phyloP scores from a whole-genome alignment of 2,888 invertebrate species.

The Eurytoma adleriae region DNA sequence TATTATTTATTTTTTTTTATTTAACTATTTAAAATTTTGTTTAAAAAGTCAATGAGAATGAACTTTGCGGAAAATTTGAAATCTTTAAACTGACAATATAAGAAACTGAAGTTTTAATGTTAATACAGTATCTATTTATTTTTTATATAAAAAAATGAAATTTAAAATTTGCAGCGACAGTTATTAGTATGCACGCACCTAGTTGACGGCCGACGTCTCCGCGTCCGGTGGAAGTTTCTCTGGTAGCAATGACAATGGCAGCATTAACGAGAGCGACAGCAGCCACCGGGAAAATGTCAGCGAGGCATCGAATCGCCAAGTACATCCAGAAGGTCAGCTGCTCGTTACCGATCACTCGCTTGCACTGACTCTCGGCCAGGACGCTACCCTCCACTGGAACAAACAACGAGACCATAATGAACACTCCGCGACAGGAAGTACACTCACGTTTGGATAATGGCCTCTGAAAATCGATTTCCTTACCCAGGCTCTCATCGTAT shows the following conservation, averaged over 20 bases:
- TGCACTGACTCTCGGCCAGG: constrained; percentile 83
- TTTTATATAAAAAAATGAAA: background rate
- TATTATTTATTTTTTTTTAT: background rate
- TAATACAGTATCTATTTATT: too few species aligned
- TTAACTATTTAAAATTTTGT: too few species aligned
- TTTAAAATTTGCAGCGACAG: background rate
- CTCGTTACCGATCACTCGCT: constrained; percentile 80
- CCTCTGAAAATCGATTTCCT: background rate
- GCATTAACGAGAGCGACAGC: constrained; percentile 84
- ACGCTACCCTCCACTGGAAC: constrained; percentile 77
- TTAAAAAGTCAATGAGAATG: too few species aligned
- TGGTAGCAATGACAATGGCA: constrained; percentile 88
- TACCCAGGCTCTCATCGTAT: constrained; percentile 73
- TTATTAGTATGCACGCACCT: constrained; percentile 26
- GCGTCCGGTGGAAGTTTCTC: constrained; percentile 87
- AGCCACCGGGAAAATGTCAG: constrained; percentile 87
- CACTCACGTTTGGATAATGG: background rate
- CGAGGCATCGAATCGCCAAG: constrained; percentile 82
- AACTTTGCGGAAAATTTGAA: too few species aligned
- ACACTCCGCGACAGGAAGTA: background rate
- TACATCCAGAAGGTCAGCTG: constrained; percentile 84
- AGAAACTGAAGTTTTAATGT: too few species aligned
- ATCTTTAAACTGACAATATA: too few species aligned
- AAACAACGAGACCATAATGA: background rate
- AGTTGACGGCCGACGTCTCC: constrained; percentile 89